These are phyloP conservation scores for Drosophila mercatorum DNA, from an alignment of 2,888 invertebrate species.

Conservation along the genomic window DNA sequence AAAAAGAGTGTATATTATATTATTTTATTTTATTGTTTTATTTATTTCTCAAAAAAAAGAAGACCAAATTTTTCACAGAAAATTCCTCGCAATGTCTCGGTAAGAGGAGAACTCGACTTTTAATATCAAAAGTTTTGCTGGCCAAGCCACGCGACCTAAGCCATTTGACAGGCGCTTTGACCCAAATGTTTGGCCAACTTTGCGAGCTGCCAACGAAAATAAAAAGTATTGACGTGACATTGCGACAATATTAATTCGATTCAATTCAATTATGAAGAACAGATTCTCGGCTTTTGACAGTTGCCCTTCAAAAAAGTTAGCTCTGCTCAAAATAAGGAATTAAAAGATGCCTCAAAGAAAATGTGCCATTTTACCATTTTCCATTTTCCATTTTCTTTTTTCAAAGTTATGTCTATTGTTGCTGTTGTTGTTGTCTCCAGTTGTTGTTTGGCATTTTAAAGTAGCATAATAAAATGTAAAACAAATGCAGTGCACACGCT, in stretches of 20 bases:
- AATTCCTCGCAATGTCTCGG: neutral
- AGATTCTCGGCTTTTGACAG: slow-evolving; percentile 34
- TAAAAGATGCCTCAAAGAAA: slow-evolving; percentile 28
- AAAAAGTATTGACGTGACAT: slow-evolving; percentile 40
- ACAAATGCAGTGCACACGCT: slow-evolving; percentile 73
- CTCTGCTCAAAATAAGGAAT: slow-evolving; percentile 22
- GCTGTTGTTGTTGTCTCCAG: slow-evolving; percentile 18
- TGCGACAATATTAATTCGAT: slow-evolving; percentile 43
- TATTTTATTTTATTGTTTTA: neutral
- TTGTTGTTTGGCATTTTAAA: slow-evolving; percentile 58
- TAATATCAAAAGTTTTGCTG: slow-evolving; percentile 3
- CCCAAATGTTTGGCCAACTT: slow-evolving; percentile 4
- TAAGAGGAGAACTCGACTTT: neutral
- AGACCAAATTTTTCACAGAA: neutral
- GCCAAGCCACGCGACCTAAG: slow-evolving; percentile 1
- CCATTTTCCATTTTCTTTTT: slow-evolving; percentile 25
- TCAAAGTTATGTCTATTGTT: slow-evolving; percentile 18
- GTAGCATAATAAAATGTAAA: slow-evolving; percentile 73
- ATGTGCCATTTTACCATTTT: slow-evolving; percentile 13
- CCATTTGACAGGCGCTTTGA: slow-evolving; percentile 17
- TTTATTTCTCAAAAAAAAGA: neutral
- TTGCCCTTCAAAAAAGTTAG: slow-evolving; percentile 53
- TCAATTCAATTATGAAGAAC: slow-evolving; percentile 30
- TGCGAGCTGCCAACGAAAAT: slow-evolving; percentile 19
- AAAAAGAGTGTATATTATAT: too few relatives aligned